Conservation (phyloP, 2,888 invertebrate genomes). For the Desoria tigrina region DNA sequence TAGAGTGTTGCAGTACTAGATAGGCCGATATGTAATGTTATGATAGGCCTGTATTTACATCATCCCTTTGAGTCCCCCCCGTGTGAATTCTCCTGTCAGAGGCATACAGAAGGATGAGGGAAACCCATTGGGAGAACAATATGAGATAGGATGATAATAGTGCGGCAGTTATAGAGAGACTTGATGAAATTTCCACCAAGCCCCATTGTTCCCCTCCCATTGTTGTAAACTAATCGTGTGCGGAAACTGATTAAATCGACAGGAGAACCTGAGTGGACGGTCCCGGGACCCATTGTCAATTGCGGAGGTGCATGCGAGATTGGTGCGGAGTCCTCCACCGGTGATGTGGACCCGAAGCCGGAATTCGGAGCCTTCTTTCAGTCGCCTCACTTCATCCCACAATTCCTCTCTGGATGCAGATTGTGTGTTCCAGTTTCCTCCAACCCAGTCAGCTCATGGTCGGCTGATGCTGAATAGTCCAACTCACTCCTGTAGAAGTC, state of each 20-base stretch:
- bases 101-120: no score
- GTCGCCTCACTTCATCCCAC: slow-evolving; percentile 38
- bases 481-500: slow-evolving; percentile 49
- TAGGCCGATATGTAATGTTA: no score
- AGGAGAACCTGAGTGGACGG: slow-evolving; percentile 44
- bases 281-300: slow-evolving; percentile 48
- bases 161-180: no score
- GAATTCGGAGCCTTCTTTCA: slow-evolving; percentile 53
- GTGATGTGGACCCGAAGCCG: slow-evolving; percentile 52
- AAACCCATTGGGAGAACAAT: no score
- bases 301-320: slow-evolving; percentile 51
- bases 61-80: no score
- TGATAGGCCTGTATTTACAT: no score
- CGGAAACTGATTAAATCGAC: not conserved
- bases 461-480: slow-evolving; percentile 34
- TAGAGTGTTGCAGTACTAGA: no score
- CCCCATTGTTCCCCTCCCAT: no score
- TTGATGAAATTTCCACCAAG: no score
- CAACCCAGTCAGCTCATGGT: slow-evolving; percentile 10
- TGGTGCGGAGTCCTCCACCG: slow-evolving; percentile 53
- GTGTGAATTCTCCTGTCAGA: no score
- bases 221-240: no score
- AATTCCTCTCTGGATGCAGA: slow-evolving; percentile 37
- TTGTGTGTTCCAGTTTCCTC: slow-evolving; percentile 53
- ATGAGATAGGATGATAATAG: no score